These are phyloP conservation scores for Tragelaphus imberbis DNA, from an alignment of 2,113 vertebrate species.

Conservation along the genomic window DNA sequence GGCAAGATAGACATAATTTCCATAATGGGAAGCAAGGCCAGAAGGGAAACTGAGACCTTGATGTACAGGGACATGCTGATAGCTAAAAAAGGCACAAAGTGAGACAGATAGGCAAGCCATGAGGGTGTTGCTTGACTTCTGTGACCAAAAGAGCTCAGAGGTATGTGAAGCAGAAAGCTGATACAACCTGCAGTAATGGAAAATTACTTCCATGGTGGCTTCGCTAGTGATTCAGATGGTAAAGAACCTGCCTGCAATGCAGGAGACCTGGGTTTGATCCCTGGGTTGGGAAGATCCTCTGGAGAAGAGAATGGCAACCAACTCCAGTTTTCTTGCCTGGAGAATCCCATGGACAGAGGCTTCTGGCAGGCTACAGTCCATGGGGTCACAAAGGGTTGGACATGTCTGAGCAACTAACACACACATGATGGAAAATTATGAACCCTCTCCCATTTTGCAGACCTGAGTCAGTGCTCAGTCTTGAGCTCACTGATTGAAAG, in stretches of 20 bases:
- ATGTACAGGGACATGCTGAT: background rate
- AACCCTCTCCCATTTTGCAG: background rate
- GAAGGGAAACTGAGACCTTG: background rate
- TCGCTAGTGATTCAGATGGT: background rate
- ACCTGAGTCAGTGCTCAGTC: background rate
- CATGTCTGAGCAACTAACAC: background rate
- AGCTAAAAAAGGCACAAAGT: background rate
- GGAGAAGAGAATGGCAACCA: background rate
- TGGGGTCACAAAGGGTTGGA: background rate
- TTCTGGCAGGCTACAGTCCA: rapidly evolving
- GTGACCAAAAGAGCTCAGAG: background rate
- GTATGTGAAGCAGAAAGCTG: background rate
- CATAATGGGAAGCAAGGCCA: background rate
- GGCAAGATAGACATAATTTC: background rate
- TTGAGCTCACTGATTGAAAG: background rate
- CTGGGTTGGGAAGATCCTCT: background rate
- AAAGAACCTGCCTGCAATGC: background rate
- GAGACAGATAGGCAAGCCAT: background rate
- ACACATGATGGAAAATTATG: background rate
- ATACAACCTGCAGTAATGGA: background rate
- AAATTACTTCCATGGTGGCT: background rate
- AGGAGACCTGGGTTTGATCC: background rate
- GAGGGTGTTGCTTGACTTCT: background rate
- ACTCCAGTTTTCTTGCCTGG: background rate
- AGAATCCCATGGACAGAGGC: background rate